phyloP scores from a whole-genome alignment of 53 echinoderm and acorn worm genomes.

The Temnopleurus reevesii region DNA sequence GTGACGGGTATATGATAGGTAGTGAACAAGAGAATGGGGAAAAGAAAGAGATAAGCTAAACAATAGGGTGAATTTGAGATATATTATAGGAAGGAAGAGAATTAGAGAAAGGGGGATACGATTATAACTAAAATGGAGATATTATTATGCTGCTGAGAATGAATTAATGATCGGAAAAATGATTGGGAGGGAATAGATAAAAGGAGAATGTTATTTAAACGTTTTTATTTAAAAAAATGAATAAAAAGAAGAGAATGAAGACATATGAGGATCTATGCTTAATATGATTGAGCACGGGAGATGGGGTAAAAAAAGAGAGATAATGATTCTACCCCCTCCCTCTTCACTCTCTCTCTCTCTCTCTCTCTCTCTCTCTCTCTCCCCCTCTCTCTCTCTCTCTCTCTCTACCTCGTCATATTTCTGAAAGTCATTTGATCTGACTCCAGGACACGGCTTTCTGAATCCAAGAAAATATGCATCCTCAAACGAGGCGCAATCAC shows the following conservation, averaged over 20 bases:
- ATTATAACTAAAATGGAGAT: too few relatives aligned
- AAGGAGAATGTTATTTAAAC: too few relatives aligned
- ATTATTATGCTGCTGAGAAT: too few relatives aligned
- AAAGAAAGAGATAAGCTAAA: background rate
- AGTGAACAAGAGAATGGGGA: background rate
- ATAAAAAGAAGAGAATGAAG: background rate
- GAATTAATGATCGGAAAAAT: too few relatives aligned
- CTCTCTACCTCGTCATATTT: background rate
- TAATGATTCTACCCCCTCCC: background rate
- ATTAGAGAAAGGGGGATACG: background rate
- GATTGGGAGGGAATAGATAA: too few relatives aligned
- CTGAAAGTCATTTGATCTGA: background rate
- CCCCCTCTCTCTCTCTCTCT: background rate
- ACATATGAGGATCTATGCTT: background rate
- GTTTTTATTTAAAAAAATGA: too few relatives aligned
- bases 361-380: constrained; percentile 12
- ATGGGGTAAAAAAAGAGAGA: background rate
- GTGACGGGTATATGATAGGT: background rate
- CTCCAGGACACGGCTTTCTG: background rate
- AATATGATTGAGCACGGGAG: background rate
- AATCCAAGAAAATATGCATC: background rate
- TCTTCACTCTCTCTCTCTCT: background rate
- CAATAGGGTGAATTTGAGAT: background rate
- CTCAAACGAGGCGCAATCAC: background rate
- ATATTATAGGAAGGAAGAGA: background rate